phyloP scores from a whole-genome alignment of 2,113 vertebrate genomes.

The Myotis brandtii region DNA sequence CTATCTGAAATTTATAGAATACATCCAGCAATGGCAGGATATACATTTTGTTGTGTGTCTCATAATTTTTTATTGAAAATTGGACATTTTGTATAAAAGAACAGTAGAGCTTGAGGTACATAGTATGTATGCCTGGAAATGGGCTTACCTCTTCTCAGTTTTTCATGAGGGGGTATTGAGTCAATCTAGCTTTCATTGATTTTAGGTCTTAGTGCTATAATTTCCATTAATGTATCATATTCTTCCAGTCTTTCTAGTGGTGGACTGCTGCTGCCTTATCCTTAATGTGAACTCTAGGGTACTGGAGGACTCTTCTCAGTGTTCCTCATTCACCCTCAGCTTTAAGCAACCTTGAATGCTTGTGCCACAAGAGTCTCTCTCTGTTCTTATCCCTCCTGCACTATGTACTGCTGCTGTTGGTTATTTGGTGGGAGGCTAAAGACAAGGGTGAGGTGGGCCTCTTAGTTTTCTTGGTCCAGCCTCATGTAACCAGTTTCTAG shows the following conservation, averaged over 20 bases:
- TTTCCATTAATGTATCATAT: not conserved
- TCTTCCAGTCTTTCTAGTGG: not conserved
- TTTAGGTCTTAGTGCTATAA: not conserved
- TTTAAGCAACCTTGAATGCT: not conserved
- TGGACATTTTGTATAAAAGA: not conserved
- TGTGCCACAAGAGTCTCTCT: not conserved
- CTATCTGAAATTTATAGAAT: not conserved
- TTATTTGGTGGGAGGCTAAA: not conserved
- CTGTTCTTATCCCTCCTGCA: rapidly evolving
- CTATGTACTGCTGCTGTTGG: not conserved
- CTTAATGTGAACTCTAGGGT: not conserved
- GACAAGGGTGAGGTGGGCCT: not conserved
- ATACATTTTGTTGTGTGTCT: not conserved
- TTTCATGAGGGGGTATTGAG: not conserved
- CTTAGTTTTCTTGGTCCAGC: not conserved
- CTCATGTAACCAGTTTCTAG: not conserved
- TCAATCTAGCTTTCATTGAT: not conserved
- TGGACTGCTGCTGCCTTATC: not conserved
- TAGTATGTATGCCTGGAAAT: not conserved
- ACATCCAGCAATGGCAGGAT: not conserved
- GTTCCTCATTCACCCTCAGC: not conserved
- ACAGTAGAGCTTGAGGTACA: not conserved
- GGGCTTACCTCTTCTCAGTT: not conserved
- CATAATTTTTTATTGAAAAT: not conserved
- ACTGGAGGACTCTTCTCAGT: not conserved